These are phyloP conservation scores for Saturnia pavonia DNA, from an alignment of 2,888 invertebrate species.

Conservation along the genomic window DNA sequence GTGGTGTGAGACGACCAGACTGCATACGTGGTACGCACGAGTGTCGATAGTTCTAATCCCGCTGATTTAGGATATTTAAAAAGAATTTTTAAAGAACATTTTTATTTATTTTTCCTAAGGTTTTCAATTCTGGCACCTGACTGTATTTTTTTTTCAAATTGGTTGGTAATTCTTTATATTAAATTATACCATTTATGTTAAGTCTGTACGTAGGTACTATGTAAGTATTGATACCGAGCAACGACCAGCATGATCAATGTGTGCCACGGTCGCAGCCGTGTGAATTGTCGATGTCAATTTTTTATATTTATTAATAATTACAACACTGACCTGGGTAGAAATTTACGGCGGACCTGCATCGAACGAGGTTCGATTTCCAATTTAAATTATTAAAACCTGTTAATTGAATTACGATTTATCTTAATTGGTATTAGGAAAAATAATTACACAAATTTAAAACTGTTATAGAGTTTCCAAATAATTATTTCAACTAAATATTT, in stretches of 20 bases:
- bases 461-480: neutral
- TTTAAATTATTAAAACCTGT: neutral
- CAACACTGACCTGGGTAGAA: constrained; percentile 23
- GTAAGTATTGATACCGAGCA: neutral
- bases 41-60: too few relatives aligned
- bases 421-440: neutral
- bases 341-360: neutral
- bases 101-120: too few relatives aligned
- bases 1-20: too few relatives aligned
- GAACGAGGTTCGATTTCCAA: neutral
- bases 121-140: too few relatives aligned
- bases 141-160: too few relatives aligned
- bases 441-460: neutral
- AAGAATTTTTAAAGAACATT: too few relatives aligned
- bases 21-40: too few relatives aligned
- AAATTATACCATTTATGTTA: neutral
- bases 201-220: constrained; percentile 2
- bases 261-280: constrained; percentile 23
- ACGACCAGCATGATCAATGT: constrained; percentile 20
- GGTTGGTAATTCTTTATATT: too few relatives aligned
- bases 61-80: too few relatives aligned
- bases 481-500: too few relatives aligned
- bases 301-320: constrained; percentile 25
- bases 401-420: neutral
- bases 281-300: constrained; percentile 27